Evolutionary conservation across 2,888 invertebrate genomes (phyloP).

Genomic region (Leptinotarsa juncta): DNA sequence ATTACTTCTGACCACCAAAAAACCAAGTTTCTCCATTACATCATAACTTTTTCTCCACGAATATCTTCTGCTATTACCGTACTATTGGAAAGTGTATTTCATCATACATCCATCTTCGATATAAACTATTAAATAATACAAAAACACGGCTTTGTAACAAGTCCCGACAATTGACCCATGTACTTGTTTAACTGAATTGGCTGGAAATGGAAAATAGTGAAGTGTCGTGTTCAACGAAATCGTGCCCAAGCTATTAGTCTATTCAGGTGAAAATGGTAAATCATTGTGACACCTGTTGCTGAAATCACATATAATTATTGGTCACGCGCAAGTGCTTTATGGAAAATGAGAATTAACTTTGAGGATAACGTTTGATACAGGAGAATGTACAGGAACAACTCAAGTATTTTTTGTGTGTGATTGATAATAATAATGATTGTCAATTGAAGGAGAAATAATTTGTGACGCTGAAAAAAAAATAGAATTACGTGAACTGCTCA

Average conservation of each 20-base stretch:
- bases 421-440: too few relatives aligned
- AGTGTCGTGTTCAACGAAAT: slow-evolving; percentile 40
- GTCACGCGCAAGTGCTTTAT: slow-evolving; percentile 48
- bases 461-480: too few relatives aligned
- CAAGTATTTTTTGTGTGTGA: too few relatives aligned
- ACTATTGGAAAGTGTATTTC: slow-evolving; percentile 6
- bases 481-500: too few relatives aligned
- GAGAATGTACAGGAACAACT: neutral
- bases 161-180: neutral
- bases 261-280: slow-evolving; percentile 43
- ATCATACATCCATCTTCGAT: neutral
- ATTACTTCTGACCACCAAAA: neutral
- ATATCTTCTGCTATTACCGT: neutral
- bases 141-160: neutral
- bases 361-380: slow-evolving; percentile 30
- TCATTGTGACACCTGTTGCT: slow-evolving; percentile 45
- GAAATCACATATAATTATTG: slow-evolving; percentile 44
- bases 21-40: neutral
- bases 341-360: slow-evolving; percentile 39
- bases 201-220: slow-evolving; percentile 33
- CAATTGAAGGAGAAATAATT: too few relatives aligned
- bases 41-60: neutral
- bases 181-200: slow-evolving; percentile 2
- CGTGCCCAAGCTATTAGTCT: slow-evolving; percentile 44
- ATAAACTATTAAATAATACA: slow-evolving; percentile 8